A percentile compares a stretch with the other conserved stretches of the same genome.
phyloP scores from a whole-genome alignment of 2,113 vertebrate genomes.

The Engraulis encrasicolus region DNA sequence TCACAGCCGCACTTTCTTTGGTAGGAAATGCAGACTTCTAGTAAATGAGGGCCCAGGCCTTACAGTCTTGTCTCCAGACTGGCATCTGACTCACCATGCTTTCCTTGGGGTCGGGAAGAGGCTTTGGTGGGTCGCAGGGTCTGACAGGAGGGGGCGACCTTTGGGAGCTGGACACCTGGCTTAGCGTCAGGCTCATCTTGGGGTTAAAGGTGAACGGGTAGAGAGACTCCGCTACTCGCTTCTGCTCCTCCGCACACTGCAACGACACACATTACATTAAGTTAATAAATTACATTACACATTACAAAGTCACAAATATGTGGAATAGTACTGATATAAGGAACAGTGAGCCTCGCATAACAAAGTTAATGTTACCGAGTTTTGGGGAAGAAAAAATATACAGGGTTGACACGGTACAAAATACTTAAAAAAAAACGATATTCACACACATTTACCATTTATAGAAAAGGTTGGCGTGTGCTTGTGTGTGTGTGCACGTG shows the following conservation, averaged over 20 bases:
- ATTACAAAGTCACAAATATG: neutral
- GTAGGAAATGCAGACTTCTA: too few relatives aligned
- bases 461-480: too few relatives aligned
- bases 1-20: too few relatives aligned
- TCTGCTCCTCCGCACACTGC: slow-evolving; percentile 89
- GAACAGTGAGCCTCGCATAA: too few relatives aligned
- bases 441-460: too few relatives aligned
- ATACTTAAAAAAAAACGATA: too few relatives aligned
- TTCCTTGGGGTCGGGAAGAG: slow-evolving; percentile 27
- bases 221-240: slow-evolving; percentile 85
- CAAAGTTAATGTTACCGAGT: too few relatives aligned
- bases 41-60: too few relatives aligned
- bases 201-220: slow-evolving; percentile 97
- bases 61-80: neutral
- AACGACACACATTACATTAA: slow-evolving; percentile 34
- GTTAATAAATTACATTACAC: neutral
- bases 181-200: slow-evolving; percentile 96
- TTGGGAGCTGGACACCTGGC: slow-evolving; percentile 79
- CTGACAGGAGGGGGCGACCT: slow-evolving; percentile 62
- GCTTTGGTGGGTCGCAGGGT: slow-evolving; percentile 50
- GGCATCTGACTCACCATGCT: slow-evolving; percentile 12
- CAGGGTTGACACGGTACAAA: too few relatives aligned
- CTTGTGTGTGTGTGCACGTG: neutral
- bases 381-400: too few relatives aligned
- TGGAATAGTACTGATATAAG: neutral